A percentile compares a stretch with the other conserved stretches of the same genome.
Conservation (phyloP, 64 coral and sea anemone genomes). For the Pachyseris speciosa region DNA sequence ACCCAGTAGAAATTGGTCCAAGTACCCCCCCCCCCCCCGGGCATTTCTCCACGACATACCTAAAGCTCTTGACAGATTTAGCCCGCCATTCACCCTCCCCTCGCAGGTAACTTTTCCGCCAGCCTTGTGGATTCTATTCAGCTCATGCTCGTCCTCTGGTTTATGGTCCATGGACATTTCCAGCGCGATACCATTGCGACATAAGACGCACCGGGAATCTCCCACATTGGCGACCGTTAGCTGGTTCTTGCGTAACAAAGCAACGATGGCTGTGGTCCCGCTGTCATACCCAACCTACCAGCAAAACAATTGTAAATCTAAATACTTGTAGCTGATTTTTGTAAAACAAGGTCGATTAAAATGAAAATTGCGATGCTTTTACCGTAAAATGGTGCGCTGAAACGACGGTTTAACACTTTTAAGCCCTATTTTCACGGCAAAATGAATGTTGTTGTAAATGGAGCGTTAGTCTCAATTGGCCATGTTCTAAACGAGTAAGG, state of each 20-base stretch:
- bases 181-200: conserved; percentile 85
- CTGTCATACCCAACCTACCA: conserved; percentile 95
- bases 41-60: conserved; percentile 59
- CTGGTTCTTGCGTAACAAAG: conserved; percentile 68
- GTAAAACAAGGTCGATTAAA: no score
- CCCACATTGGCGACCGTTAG: conserved; percentile 93
- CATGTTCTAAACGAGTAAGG: no score
- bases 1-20: no score
- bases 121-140: conserved; percentile 95
- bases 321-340: background rate
- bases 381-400: no score
- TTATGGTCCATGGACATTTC: conserved; percentile 99
- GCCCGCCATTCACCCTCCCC: conserved; percentile 96
- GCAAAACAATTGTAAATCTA: background rate
- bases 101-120: conserved; percentile 96
- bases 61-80: conserved; percentile 98
- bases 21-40: no score
- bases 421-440: no score
- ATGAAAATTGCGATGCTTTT: no score
- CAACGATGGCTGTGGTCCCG: conserved; percentile 97
- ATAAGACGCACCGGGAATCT: conserved; percentile 97
- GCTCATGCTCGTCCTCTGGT: conserved; percentile 94
- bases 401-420: no score
- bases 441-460: no score
- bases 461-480: no score